Conservation (phyloP, 1,140 invertebrate genomes). For the Diplogasteroides magnus region DNA sequence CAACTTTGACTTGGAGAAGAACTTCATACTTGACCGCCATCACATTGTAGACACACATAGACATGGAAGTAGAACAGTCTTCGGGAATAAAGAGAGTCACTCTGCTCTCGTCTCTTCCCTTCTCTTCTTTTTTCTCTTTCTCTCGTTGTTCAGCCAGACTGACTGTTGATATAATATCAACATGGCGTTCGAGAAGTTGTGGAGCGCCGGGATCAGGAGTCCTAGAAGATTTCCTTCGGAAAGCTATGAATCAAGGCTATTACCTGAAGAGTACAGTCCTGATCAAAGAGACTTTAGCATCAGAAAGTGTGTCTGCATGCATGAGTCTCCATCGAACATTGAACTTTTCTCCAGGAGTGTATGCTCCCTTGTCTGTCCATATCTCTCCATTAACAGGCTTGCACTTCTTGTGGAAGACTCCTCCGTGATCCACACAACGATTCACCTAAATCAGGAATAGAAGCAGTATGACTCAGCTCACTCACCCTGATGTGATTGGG, state of each 20-base stretch:
- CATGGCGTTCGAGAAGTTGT: neutral
- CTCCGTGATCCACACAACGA: slow-evolving; percentile 28
- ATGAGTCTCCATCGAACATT: slow-evolving; percentile 26
- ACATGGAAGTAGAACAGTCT: slow-evolving; percentile 10
- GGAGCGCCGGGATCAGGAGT: slow-evolving; percentile 7
- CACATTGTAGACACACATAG: slow-evolving; percentile 24
- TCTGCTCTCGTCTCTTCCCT: neutral
- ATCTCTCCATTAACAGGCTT: slow-evolving; percentile 28
- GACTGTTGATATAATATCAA: neutral
- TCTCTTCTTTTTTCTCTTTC: slow-evolving; percentile 5
- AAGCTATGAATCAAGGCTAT: neutral
- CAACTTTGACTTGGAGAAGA: slow-evolving; percentile 21
- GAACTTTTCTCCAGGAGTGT: slow-evolving; percentile 17
- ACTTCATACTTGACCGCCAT: slow-evolving; percentile 9
- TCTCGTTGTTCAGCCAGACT: neutral
- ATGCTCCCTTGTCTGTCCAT: slow-evolving; percentile 20
- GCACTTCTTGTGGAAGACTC: slow-evolving; percentile 25
- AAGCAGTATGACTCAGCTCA: neutral
- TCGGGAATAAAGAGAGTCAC: neutral
- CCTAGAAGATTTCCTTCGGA: slow-evolving; percentile 1
- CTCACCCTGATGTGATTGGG: slow-evolving; percentile 12
- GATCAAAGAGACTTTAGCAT: neutral
- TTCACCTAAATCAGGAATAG: slow-evolving; percentile 16
- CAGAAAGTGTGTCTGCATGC: slow-evolving; percentile 5
- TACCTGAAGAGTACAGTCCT: neutral